These are phyloP conservation scores for Pelochelys cantorii DNA, from an alignment of 2,797 vertebrate genomes.

Conservation along the genomic window DNA sequence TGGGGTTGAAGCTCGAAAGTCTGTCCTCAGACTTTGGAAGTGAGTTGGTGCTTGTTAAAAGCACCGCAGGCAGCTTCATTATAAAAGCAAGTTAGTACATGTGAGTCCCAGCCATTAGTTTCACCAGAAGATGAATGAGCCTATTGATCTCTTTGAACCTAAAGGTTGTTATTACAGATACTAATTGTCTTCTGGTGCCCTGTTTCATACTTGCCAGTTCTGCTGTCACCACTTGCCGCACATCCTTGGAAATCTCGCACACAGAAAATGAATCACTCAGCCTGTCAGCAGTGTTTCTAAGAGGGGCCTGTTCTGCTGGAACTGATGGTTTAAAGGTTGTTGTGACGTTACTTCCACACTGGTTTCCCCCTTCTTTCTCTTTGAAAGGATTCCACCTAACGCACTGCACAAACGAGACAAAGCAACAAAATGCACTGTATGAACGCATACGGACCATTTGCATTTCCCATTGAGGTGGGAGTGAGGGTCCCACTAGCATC, in stretches of 20 bases:
- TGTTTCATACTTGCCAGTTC: neutral
- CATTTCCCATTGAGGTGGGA: neutral
- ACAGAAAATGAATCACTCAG: neutral
- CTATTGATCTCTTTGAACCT: neutral
- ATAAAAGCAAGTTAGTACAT: conserved; percentile 5
- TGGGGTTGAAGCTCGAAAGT: neutral
- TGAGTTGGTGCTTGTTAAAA: conserved; percentile 16
- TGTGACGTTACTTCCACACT: neutral
- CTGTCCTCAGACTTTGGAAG: neutral
- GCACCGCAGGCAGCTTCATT: neutral
- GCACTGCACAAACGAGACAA: neutral
- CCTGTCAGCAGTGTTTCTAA: conserved; percentile 13
- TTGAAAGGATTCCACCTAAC: neutral
- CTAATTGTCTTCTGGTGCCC: conserved; percentile 11
- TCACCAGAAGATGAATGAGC: neutral
- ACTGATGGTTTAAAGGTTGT: conserved; percentile 8
- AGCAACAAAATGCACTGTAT: neutral
- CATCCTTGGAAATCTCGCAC: neutral
- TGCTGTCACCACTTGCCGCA: conserved; percentile 2
- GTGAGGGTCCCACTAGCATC: neutral
- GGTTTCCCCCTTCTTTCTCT: neutral
- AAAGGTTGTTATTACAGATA: conserved; percentile 1
- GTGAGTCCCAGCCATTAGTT: conserved; percentile 13
- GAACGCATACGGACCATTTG: neutral
- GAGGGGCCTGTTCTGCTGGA: neutral